Conservation (phyloP, 1,140 invertebrate genomes). For the Bombus sylvicola region DNA sequence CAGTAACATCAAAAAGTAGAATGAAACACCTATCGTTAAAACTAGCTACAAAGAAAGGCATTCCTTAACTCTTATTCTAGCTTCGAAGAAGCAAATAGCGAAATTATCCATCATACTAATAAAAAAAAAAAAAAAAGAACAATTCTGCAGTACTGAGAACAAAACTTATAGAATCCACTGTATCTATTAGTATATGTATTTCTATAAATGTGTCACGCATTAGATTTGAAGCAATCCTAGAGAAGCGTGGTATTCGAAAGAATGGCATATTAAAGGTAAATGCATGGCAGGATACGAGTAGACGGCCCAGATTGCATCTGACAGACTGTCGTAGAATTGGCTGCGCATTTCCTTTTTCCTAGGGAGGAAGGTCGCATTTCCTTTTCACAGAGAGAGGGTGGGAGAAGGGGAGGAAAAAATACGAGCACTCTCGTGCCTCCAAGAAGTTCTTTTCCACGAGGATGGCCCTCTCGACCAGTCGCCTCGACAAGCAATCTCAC, state of each 20-base stretch:
- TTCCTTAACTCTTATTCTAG: too few relatives aligned
- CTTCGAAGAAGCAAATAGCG: too few relatives aligned
- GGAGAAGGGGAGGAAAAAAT: constrained; percentile 37
- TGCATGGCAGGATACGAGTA: not conserved
- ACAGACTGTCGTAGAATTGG: constrained; percentile 21
- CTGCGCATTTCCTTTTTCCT: constrained; percentile 26
- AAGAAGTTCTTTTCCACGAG: constrained; percentile 65
- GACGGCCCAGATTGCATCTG: constrained; percentile 29
- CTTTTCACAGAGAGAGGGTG: not conserved
- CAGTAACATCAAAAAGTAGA: too few relatives aligned
- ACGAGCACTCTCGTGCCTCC: constrained; percentile 34
- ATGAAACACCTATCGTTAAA: too few relatives aligned
- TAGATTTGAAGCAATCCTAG: not conserved
- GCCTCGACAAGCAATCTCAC: constrained; percentile 67
- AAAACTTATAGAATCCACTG: too few relatives aligned
- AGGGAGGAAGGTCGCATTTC: constrained; percentile 37
- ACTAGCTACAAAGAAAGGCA: too few relatives aligned
- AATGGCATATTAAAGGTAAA: constrained; percentile 4
- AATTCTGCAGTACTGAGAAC: too few relatives aligned
- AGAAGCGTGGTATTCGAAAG: not conserved
- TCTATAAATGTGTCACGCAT: not conserved
- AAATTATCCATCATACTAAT: too few relatives aligned
- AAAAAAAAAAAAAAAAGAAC: too few relatives aligned
- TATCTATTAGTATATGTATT: not conserved
- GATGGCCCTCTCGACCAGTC: constrained; percentile 56